These are phyloP conservation scores for Leucophenga maculata DNA, from an alignment of 2,888 invertebrate genomes.

Conservation along the genomic window DNA sequence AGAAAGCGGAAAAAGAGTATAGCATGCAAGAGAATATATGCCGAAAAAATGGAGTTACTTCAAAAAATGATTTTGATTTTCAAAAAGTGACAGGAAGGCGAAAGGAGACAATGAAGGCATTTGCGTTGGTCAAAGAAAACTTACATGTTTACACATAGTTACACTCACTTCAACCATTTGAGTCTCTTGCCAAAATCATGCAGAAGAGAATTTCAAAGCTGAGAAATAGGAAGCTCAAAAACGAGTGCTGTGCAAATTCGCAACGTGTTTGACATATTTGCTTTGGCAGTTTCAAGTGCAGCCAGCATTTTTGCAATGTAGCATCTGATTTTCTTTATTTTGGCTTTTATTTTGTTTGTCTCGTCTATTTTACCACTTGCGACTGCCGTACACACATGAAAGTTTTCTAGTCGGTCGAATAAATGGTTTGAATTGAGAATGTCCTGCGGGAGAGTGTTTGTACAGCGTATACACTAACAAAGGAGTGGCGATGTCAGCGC, in stretches of 20 bases:
- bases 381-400: neutral
- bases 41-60: conserved; percentile 2
- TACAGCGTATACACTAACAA: neutral
- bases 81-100: neutral
- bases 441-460: conserved; percentile 18
- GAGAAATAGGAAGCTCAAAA: conserved; percentile 11
- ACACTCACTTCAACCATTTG: neutral
- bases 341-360: neutral
- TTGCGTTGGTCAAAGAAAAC: conserved; percentile 20
- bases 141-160: conserved; percentile 14
- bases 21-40: neutral
- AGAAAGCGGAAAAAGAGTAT: neutral
- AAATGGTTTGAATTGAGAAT: conserved; percentile 6
- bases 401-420: conserved; percentile 19
- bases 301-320: conserved; percentile 55
- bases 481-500: neutral
- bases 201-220: neutral
- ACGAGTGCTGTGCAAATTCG: conserved; percentile 26
- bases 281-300: conserved; percentile 63
- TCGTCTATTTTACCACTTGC: conserved; percentile 8
- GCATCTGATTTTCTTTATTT: neutral
- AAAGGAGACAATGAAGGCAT: neutral
- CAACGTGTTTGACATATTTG: conserved; percentile 62
- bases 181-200: neutral
- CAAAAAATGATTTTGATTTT: conserved; percentile 22